Conservation (phyloP, 2,888 invertebrate genomes). For the Erebia aethiops region DNA sequence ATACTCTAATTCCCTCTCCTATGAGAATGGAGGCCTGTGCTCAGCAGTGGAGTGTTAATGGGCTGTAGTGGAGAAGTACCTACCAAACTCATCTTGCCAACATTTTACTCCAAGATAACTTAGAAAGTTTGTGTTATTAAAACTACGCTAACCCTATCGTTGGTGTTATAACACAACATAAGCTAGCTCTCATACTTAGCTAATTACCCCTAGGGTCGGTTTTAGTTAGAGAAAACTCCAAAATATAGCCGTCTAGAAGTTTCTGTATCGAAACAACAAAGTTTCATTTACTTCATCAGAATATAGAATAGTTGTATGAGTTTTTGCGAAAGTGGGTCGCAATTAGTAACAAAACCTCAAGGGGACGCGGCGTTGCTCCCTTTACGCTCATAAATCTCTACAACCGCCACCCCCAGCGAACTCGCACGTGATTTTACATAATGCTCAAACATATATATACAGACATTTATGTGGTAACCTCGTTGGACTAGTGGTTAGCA, state of each 20-base stretch:
- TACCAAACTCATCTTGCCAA: no score
- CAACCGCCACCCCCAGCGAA: constrained; percentile 24
- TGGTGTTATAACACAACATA: background rate
- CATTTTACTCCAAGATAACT: no score
- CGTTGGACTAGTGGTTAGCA: no score
- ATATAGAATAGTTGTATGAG: constrained; percentile 21
- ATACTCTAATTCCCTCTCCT: no score
- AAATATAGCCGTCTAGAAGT: background rate
- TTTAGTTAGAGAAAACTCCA: background rate
- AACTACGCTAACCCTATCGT: background rate
- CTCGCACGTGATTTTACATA: constrained; percentile 37
- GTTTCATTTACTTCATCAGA: constrained; percentile 17
- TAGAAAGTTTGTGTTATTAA: no score
- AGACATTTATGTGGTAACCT: constrained; percentile 18
- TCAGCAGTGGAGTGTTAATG: no score
- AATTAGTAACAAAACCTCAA: constrained; percentile 40
- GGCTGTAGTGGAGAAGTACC: no score
- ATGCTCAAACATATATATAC: constrained; percentile 29
- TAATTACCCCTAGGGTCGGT: background rate
- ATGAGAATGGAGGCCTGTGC: no score
- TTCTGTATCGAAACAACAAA: background rate
- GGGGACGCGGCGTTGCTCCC: constrained; percentile 36
- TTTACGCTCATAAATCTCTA: constrained; percentile 38
- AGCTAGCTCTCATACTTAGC: background rate
- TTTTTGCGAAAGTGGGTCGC: constrained; percentile 29